Base-by-base conservation (phyloP, 1,140 invertebrate species). In the Galleria mellonella region DNA sequence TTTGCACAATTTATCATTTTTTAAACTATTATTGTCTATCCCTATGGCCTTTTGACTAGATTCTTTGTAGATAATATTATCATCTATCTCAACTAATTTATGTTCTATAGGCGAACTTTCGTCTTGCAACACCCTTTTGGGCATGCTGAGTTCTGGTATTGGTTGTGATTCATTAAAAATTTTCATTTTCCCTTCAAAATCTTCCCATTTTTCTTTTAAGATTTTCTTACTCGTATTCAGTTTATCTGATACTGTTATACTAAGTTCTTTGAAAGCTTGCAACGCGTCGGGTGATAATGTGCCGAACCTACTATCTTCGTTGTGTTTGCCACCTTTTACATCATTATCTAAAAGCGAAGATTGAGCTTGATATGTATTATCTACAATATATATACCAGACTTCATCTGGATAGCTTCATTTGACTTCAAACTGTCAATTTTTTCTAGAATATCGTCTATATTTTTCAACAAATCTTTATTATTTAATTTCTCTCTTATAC, bases 371-470 rank as follows among this genome's bases (percentile, higher is more conserved):
- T 84, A 87, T 40, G 77, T 76, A 50, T 89, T 89, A 43, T 88
- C 87, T 17, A 89, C 72, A 30, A 88, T 73, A 59, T 81, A 86
- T 43, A 89, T 88, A 10, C 88, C 88, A 44, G 86, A 87, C 49
- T 88, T 87, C 53, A 83, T 68, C 60, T 87, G 82, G 23, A 72
- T 81, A 3, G 64, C 72, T 8, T 79, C 82, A 38, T 60, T 77
- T 33, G 62, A 52, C 52, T 87, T 86, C 13, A 84, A 52, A 23
- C 46, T 66, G 9, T 76, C 67, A 50, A 89, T 74, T 43, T 83
- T 79, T 5, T 82, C 66, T 49, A 89, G 48, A 31, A 87, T 51
- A 38, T 47, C 50, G 41, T 72, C 54, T 35, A 83, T 63, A 41
- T 49, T 65, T 32, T 60, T 51, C 32, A 79, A 43, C 23, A 63